phyloP scores from a whole-genome alignment of 2,888 invertebrate genomes.

The Prenolepis imparis region DNA sequence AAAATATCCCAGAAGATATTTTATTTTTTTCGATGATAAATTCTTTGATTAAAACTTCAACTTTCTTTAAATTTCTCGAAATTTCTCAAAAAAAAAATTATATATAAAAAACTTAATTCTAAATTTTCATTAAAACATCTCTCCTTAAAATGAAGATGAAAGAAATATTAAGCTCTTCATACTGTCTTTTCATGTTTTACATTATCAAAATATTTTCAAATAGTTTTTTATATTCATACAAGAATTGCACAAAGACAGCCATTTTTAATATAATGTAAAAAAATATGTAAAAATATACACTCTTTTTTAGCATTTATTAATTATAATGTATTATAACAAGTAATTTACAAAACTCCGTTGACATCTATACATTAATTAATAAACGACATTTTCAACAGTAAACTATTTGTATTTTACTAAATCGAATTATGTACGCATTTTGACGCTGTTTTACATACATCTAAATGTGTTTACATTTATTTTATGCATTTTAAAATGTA shows the following conservation, averaged over 20 bases:
- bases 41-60: not conserved
- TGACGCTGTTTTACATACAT: not conserved
- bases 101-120: too few species aligned
- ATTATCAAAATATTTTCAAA: too few species aligned
- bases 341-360: constrained; percentile 68
- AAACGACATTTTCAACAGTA: constrained; percentile 12
- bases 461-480: not conserved
- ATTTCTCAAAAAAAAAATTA: too few species aligned
- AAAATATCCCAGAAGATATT: not conserved
- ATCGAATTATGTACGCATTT: not conserved
- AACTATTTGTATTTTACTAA: not conserved
- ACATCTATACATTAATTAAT: constrained; percentile 39
- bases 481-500: not conserved
- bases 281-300: constrained; percentile 51
- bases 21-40: not conserved
- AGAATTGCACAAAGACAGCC: not conserved
- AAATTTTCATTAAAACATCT: too few species aligned
- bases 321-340: constrained; percentile 72
- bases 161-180: too few species aligned
- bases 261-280: constrained; percentile 51
- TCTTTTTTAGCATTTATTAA: constrained; percentile 70
- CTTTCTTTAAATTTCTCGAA: too few species aligned
- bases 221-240: too few species aligned
- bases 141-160: too few species aligned
- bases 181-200: too few species aligned